Conservation (phyloP, 1,140 invertebrate species). For the Epicauta chinensis region DNA sequence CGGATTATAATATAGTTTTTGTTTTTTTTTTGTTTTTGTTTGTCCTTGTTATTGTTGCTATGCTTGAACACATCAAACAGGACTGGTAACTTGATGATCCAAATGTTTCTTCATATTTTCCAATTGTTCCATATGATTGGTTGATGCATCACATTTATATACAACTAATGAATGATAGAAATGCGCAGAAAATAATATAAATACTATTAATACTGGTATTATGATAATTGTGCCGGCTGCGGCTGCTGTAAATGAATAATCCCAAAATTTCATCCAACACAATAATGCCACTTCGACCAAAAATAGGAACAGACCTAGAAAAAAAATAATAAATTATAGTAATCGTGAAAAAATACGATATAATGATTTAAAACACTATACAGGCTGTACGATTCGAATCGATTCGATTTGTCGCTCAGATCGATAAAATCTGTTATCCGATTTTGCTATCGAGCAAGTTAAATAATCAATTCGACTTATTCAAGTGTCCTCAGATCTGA, state of each 20-base stretch:
- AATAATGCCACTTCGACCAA: conserved; percentile 77
- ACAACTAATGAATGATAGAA: conserved; percentile 85
- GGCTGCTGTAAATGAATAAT: conserved; percentile 70
- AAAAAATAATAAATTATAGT: conserved; percentile 26
- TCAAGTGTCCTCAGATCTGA: too few species aligned
- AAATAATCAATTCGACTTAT: too few species aligned
- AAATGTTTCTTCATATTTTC: conserved; percentile 65
- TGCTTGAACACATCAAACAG: too few species aligned
- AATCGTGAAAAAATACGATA: too few species aligned
- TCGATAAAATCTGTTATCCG: too few species aligned
- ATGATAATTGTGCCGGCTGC: conserved; percentile 80
- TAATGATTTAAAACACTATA: neutral
- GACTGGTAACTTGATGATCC: conserved; percentile 49
- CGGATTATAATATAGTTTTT: too few species aligned
- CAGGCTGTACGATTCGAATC: too few species aligned
- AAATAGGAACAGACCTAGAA: conserved; percentile 65
- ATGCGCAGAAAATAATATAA: conserved; percentile 80
- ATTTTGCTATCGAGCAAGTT: too few species aligned
- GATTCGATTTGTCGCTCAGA: too few species aligned
- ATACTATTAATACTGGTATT: conserved; percentile 81
- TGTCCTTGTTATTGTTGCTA: too few species aligned
- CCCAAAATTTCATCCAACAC: conserved; percentile 85
- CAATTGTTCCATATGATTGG: conserved; percentile 60
- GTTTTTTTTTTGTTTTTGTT: too few species aligned
- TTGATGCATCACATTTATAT: conserved; percentile 67